Conservation (phyloP, 64 coral and sea anemone species). For the Dendronephthya gigantea region DNA sequence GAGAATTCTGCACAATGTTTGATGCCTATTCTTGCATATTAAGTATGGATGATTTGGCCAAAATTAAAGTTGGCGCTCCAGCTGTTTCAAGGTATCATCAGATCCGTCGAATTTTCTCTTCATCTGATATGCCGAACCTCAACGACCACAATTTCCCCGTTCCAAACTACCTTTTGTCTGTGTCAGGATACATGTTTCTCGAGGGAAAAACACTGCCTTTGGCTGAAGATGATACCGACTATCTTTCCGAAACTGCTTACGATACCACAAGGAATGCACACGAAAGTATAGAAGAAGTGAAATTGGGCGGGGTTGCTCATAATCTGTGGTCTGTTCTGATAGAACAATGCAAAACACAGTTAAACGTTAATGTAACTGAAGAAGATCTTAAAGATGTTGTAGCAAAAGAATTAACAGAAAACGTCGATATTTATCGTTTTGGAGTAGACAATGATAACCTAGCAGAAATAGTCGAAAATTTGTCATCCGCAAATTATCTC, state of each 20-base stretch:
- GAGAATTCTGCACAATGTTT: background rate
- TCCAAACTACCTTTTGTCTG: background rate
- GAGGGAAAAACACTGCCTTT: background rate
- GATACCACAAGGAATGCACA: background rate
- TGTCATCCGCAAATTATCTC: background rate
- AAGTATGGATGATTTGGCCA: background rate
- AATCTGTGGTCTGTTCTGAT: background rate
- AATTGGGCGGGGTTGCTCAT: background rate
- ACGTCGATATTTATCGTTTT: background rate
- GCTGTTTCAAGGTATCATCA: background rate
- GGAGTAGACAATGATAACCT: background rate
- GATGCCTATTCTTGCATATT: background rate
- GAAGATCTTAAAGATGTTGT: background rate
- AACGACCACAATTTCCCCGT: background rate
- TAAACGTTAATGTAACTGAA: background rate
- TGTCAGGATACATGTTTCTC: conserved; percentile 8
- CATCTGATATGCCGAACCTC: background rate
- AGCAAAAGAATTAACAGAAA: background rate
- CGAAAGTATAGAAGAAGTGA: background rate
- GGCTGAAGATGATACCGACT: background rate
- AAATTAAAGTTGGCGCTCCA: background rate
- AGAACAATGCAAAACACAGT: conserved; percentile 2
- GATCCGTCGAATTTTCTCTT: background rate
- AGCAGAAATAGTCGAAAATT: background rate
- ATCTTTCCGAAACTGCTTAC: background rate